Conservation (phyloP, 2,888 invertebrate genomes). For the Orgyia antiqua region DNA sequence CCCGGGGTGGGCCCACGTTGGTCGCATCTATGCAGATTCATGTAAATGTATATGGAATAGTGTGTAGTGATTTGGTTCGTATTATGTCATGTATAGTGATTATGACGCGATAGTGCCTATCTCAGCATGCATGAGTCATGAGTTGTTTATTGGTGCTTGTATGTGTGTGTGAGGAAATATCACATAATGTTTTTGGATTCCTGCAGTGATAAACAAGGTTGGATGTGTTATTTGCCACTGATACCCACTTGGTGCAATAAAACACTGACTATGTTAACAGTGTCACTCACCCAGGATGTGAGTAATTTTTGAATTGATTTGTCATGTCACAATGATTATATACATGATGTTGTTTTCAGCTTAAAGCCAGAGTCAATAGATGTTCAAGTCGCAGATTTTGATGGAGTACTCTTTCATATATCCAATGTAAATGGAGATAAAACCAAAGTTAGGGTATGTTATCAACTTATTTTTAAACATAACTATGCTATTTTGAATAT, state of each 20-base stretch:
- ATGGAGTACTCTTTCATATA: slow-evolving; percentile 98
- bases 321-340: slow-evolving; percentile 11
- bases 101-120: slow-evolving; percentile 63
- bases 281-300: slow-evolving; percentile 33
- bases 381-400: slow-evolving; percentile 97
- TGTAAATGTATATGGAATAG: slow-evolving; percentile 21
- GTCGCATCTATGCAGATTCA: slow-evolving; percentile 31
- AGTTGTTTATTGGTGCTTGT: slow-evolving; percentile 54
- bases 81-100: slow-evolving; percentile 37
- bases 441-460: slow-evolving; percentile 95
- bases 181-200: slow-evolving; percentile 63
- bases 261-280: slow-evolving; percentile 15
- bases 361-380: slow-evolving; percentile 97
- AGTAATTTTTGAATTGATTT: slow-evolving; percentile 27
- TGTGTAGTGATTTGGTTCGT: slow-evolving; percentile 29
- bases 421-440: slow-evolving; percentile 98
- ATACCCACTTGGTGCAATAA: slow-evolving; percentile 16
- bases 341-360: slow-evolving; percentile 81
- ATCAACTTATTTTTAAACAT: not conserved
- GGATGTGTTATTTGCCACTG: slow-evolving; percentile 30
- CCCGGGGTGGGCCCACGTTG: slow-evolving; percentile 75
- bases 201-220: slow-evolving; percentile 54
- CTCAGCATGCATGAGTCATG: slow-evolving; percentile 67
- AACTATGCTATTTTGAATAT: not conserved
- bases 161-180: slow-evolving; percentile 60